Percentiles rank a stretch among this genome's conserved stretches.
Evolutionary conservation across 92 coral and sea anemone species (phyloP).

Genomic region (Diadumene lineata): DNA sequence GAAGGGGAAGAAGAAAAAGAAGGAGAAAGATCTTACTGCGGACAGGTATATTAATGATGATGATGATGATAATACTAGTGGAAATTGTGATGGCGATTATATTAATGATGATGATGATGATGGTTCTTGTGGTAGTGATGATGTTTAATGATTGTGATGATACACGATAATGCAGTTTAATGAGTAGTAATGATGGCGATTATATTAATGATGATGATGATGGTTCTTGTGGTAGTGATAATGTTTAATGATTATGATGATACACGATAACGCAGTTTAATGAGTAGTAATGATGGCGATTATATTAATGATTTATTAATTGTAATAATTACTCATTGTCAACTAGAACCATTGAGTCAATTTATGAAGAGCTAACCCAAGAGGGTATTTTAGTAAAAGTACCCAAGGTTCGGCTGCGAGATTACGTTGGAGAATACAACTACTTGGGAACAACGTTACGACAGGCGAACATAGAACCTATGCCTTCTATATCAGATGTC

Average conservation of each 20-base stretch:
- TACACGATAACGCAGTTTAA: background rate
- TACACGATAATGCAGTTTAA: background rate
- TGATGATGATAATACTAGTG: background rate
- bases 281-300: background rate
- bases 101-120: background rate
- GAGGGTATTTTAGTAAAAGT: conserved; percentile 91
- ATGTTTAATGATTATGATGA: background rate
- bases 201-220: background rate
- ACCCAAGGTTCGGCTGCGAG: conserved; percentile 76
- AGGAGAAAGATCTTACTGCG: conserved; percentile 94
- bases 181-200: background rate
- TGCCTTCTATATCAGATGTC: conserved; percentile 99
- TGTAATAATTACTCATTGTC: too few relatives aligned
- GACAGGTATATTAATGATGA: conserved; percentile 64
- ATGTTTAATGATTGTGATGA: background rate
- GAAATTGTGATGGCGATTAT: background rate
- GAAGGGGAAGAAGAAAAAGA: conserved; percentile 98
- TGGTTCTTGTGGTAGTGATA: background rate
- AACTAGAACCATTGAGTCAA: conserved; percentile 89
- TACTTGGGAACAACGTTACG: conserved; percentile 97
- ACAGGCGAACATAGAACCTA: conserved; percentile 97
- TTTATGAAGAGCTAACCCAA: conserved; percentile 92
- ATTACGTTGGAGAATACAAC: conserved; percentile 92
- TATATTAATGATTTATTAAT: too few relatives aligned
- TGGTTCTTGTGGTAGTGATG: background rate